Evolutionary conservation across 2,113 vertebrate species (phyloP), one percentile per base, ranked within the genome.

Genomic region (Marmota flaviventris): DNA sequence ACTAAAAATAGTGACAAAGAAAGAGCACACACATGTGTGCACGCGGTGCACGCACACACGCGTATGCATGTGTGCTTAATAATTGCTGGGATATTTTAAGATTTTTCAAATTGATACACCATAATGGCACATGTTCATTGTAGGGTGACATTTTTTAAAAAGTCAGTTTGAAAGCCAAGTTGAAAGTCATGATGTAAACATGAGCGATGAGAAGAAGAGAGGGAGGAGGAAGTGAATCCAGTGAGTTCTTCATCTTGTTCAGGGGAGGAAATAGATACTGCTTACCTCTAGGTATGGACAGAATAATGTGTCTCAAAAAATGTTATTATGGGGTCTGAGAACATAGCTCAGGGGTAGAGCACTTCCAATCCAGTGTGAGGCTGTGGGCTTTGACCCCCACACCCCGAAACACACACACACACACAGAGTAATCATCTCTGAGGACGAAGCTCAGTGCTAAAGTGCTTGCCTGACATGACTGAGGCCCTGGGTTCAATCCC

Each of bases 291-390:
- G 32, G 63, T 56, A 48, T 1, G 22, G 61, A 81, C 9, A 93
- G 48, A 91, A 82, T 85, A 45, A 24, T 63, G n/a, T 82, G 5
- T 73, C 61, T 24, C 76, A 94, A 88, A 48, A 94, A 89, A 48
- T 42, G 32, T 77, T 45, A 75, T 42, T 27, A 11, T 58, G 42
- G 32, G 18, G 24, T 27, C 61, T 63, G 24, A 63, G 61, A 63
- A 63, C 8, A 10, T 27, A 63, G 61, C 25, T 27, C 61, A 63
- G 61, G 11, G 58, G 61, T 27, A 25, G 2, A 63, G 61, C 22
- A 63, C 61, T 63, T 63, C 61, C 61, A 63, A 10, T 24, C 9
- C 61, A 63, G 61, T 27, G 24, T 63, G 61, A 27, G 24, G 25
- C 61, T 2, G 5, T 63, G 61, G 24, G 61, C 20, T 58, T 27